phyloP scores from a whole-genome alignment of 1,140 invertebrate genomes.

The Agrypnia vestita region DNA sequence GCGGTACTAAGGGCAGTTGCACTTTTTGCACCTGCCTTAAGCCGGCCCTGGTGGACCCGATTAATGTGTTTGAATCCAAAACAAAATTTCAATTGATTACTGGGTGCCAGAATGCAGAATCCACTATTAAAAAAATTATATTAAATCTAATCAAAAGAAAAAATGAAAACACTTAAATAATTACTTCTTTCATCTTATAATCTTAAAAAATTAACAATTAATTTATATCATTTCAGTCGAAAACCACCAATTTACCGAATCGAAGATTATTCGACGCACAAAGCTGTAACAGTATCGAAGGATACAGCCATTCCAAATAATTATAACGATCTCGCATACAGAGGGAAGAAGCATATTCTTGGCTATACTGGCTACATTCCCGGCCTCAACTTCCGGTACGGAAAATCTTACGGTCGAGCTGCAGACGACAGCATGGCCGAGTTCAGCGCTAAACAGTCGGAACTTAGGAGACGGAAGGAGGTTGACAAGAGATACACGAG shows the following conservation, averaged over 20 bases:
- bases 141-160: too few relatives aligned
- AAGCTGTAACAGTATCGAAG: conserved; percentile 61
- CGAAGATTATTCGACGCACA: conserved; percentile 55
- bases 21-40: too few relatives aligned
- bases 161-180: too few relatives aligned
- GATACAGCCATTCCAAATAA: conserved; percentile 68
- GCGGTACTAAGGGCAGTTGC: too few relatives aligned
- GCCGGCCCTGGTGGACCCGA: too few relatives aligned
- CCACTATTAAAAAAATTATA: too few relatives aligned
- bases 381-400: conserved; percentile 75
- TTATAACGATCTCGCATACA: conserved; percentile 67
- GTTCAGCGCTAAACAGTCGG: conserved; percentile 75
- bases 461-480: conserved; percentile 71
- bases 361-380: conserved; percentile 78
- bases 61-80: too few relatives aligned
- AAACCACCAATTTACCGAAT: conserved; percentile 67
- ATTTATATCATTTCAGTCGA: conserved; percentile 32
- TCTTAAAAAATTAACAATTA: too few relatives aligned
- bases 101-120: too few relatives aligned
- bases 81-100: too few relatives aligned
- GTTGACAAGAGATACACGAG: conserved; percentile 70
- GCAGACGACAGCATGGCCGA: conserved; percentile 81
- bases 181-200: too few relatives aligned
- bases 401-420: conserved; percentile 79
- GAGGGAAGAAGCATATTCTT: conserved; percentile 76